Conservation (phyloP, 2,113 vertebrate genomes). For the Hippocampus barbouri region DNA sequence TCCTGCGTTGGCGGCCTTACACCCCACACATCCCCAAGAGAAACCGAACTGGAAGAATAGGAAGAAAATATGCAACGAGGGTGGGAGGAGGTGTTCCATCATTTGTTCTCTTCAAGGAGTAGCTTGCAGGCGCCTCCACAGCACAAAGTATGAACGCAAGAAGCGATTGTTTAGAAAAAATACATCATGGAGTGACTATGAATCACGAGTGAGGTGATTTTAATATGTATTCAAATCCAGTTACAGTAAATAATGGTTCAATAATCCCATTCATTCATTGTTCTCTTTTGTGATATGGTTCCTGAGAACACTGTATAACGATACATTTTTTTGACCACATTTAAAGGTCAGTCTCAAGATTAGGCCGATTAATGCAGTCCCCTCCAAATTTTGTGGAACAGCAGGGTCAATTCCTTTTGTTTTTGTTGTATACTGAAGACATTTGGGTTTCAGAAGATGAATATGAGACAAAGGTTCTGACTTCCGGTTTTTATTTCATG, state of each 20-base stretch:
- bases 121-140: conserved; percentile 12
- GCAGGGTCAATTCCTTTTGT: no score
- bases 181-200: no score
- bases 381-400: no score
- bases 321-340: background rate
- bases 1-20: conserved; percentile 21
- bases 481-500: no score
- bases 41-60: background rate
- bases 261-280: background rate
- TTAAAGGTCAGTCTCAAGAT: background rate
- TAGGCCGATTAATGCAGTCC: background rate
- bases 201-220: no score
- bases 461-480: no score
- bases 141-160: conserved; percentile 1
- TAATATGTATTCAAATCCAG: background rate
- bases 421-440: no score
- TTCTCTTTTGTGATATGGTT: background rate
- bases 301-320: background rate
- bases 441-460: no score
- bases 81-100: conserved; percentile 38
- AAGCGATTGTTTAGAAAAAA: background rate
- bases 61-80: conserved; percentile 34
- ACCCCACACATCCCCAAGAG: conserved; percentile 18
- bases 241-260: background rate
- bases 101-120: conserved; percentile 29